phyloP scores from a whole-genome alignment of 2,797 vertebrate genomes.

The Coregonus sp. region DNA sequence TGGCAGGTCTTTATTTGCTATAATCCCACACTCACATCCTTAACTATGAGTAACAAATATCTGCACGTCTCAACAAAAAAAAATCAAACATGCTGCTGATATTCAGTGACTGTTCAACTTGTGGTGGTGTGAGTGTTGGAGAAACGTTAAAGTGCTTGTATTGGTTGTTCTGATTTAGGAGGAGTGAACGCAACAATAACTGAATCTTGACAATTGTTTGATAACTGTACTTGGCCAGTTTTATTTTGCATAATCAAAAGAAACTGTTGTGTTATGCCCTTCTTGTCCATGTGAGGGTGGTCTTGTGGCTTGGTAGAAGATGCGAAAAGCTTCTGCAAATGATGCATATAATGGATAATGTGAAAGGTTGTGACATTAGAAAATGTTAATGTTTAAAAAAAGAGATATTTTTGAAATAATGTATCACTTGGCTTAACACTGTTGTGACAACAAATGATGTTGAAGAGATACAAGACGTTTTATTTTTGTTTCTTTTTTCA shows the following conservation, averaged over 20 bases:
- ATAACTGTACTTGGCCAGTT: conserved; percentile 77
- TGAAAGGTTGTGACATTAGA: conserved; percentile 66
- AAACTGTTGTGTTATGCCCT: conserved; percentile 50
- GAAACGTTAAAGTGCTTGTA: conserved; percentile 74
- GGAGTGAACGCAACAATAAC: conserved; percentile 64
- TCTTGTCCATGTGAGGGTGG: conserved; percentile 49
- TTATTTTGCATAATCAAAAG: conserved; percentile 70
- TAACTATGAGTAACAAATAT: conserved; percentile 70
- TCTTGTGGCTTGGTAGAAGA: conserved; percentile 54
- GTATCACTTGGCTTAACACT: conserved; percentile 63
- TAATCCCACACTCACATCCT: conserved; percentile 61
- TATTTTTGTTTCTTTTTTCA: conserved; percentile 44
- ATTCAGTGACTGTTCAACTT: conserved; percentile 75
- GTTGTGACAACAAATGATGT: conserved; percentile 37
- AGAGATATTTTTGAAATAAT: conserved; percentile 64
- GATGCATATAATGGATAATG: conserved; percentile 67
- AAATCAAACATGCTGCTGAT: conserved; percentile 72
- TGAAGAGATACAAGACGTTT: conserved; percentile 32
- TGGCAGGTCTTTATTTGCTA: conserved; percentile 34
- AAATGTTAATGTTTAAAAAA: conserved; percentile 64
- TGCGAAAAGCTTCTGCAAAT: conserved; percentile 61
- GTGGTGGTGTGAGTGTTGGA: conserved; percentile 72
- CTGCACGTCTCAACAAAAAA: conserved; percentile 66
- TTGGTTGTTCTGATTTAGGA: conserved; percentile 61
- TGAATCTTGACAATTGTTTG: conserved; percentile 65